Evolutionary conservation across 2,797 vertebrate species (phyloP).

Genomic region (Loris lydekkerianus): DNA sequence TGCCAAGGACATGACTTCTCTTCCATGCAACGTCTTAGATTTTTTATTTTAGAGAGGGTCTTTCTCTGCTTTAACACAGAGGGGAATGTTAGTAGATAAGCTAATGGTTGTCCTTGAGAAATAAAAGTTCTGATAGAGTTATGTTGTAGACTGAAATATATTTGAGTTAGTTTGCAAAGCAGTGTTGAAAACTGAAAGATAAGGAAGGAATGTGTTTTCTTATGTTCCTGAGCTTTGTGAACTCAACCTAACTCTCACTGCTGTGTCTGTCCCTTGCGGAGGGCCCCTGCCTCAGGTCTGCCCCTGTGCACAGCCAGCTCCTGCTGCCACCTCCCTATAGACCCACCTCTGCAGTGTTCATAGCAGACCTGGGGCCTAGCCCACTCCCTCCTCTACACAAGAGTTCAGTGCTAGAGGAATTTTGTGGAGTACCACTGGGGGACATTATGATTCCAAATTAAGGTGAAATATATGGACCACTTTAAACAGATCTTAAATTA

Average conservation of each 20-base stretch:
- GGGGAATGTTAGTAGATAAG: not conserved
- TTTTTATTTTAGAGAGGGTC: not conserved
- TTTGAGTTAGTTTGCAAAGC: not conserved
- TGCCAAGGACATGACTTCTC: too few species aligned
- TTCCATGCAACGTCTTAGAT: not conserved
- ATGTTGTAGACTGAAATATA: not conserved
- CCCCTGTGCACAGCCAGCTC: not conserved
- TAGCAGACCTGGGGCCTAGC: not conserved
- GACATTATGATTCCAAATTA: not conserved
- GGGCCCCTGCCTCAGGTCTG: not conserved
- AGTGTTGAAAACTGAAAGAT: not conserved
- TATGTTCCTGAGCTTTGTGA: not conserved
- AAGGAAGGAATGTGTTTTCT: not conserved
- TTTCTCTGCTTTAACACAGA: not conserved
- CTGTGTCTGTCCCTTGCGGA: not conserved
- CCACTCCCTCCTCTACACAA: fast-evolving
- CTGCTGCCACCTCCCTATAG: not conserved
- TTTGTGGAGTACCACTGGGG: not conserved
- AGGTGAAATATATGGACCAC: not conserved
- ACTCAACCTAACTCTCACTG: not conserved
- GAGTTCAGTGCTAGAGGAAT: not conserved
- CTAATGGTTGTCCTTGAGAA: not conserved
- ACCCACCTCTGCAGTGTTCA: too few species aligned
- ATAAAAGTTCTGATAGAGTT: not conserved
- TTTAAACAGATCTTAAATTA: not conserved